Evolutionary conservation across 2,888 invertebrate species (phyloP), one percentile per base, ranked within the genome.

Genomic region (Hemicrepidius hirtus): DNA sequence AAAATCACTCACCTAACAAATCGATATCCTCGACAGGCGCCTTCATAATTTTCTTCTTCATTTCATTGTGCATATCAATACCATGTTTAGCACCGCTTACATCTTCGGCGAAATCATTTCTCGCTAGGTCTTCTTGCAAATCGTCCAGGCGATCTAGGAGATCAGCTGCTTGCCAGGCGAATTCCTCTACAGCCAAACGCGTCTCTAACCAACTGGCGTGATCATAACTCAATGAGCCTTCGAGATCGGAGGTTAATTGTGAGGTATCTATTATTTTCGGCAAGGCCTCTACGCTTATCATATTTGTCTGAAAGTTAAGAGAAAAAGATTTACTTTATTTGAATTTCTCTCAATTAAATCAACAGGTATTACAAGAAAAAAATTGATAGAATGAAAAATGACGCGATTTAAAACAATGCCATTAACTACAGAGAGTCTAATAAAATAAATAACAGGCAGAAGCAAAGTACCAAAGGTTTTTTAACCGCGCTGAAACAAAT

Each of bases 191-290:
- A 69, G 97, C 96, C 87, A 97, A 87, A 86, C 99, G 90, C 75
- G 97, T 92, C 83, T 99, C 98, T 82, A 99, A 95, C 99, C 99
- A 99, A 85, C 96, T 96, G 78, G 96, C 93, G 88, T 99, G 98
- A 87, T 99, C 98, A 87, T 99, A 99, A 81, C 93, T 92, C 81
- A 98, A 89, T 24, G 95, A 93, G 49, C 98, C 98, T 82, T 98
- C 98, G 85, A 99, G 92, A 85, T 99, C 98, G 41, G 93, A 88
- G 16, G 98, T 97, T 79, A 99, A 88, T 88, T 99, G 98, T 80
- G 94, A 91, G 73, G 94, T 92, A 87, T 99, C 98, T 85, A 99
- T 95, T 80, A 95, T 93, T 89, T 97, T 98, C 79, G 94, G 91
- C 81, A 99, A 91, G 80, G 95, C 95, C 88, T 99, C 99, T 87